Base-by-base conservation (phyloP, 2,888 invertebrate genomes). In the Morinoia aosen region DNA sequence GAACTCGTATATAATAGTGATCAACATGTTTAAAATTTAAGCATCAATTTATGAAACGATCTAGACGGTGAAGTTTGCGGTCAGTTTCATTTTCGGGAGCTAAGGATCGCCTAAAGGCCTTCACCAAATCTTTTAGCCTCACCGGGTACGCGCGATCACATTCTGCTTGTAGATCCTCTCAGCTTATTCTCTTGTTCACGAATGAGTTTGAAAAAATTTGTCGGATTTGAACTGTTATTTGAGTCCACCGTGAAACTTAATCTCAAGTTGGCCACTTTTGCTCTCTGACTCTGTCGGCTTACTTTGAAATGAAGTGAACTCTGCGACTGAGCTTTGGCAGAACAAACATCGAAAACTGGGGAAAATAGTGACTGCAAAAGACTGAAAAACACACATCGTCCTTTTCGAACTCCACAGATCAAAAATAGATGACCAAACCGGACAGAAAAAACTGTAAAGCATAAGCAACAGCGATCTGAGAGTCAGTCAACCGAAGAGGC, bases 361-460 rank as follows among this genome's bases (percentile, higher is more conserved):
- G 57, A 93, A 93, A 93, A 93, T 93, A 93, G 93, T 57, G 93
- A 57, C 93, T 93, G 93, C 57, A 93, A 93, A 93, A 93, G 93
- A 56, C 93, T 48, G 93, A 93, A 93, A 93, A 93, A 93, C 93
- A 93, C 93, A 93, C 93, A 93, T 93, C 57, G 93, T 93, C 93
- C 93, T 93, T 93, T 93, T 93, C 93, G 93, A 57, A 93, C 93
- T 93, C 93, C 93, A 93, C 57, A 93, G 93, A 93, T 93, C 93
- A 93, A 93, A 93, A 93, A 93, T 93, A 93, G 93, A 93, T 93
- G 93, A 93, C 93, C 93, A 93, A 93, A 93, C 93, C 93, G 40
- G 93, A 93, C 93, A 93, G 93, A 93, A 93, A 93, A 93, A 93
- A 93, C 57, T 93, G 93, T 33, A 93, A 93, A 93, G 93, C 93